A percentile compares a stretch with the other conserved stretches of the same genome.
Evolutionary conservation across 2,113 vertebrate genomes (phyloP).

Genomic region (Amphiprion percula): DNA sequence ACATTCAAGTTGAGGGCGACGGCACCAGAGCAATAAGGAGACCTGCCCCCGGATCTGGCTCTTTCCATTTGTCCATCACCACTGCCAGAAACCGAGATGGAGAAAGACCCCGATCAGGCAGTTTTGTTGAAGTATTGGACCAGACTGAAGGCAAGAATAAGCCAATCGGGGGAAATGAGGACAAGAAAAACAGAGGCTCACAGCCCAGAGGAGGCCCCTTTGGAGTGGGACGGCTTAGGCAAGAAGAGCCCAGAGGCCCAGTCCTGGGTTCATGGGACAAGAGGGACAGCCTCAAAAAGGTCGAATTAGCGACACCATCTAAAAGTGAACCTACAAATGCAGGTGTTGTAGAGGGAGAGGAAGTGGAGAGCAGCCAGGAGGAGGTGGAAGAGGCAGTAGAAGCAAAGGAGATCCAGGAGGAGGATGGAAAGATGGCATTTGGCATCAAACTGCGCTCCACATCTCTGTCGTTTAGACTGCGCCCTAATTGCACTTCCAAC

Average conservation of each 20-base stretch:
- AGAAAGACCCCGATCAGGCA: slow-evolving; percentile 82
- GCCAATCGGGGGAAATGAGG: slow-evolving; percentile 50
- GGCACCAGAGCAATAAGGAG: slow-evolving; percentile 67
- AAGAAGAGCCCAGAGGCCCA: slow-evolving; percentile 36
- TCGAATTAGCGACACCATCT: slow-evolving; percentile 20
- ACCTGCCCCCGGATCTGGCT: slow-evolving; percentile 63
- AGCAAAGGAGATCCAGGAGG: slow-evolving; percentile 49
- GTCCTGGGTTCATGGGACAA: slow-evolving; percentile 40
- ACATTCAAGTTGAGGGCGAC: slow-evolving; percentile 49
- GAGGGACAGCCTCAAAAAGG: slow-evolving; percentile 51
- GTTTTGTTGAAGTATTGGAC: slow-evolving; percentile 80
- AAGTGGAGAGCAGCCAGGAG: slow-evolving; percentile 50
- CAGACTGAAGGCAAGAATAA: slow-evolving; percentile 55
- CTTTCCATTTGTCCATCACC: slow-evolving; percentile 84
- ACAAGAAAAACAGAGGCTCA: slow-evolving; percentile 54
- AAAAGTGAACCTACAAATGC: slow-evolving; percentile 26
- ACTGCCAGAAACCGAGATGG: slow-evolving; percentile 73
- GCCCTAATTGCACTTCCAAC: slow-evolving; percentile 65
- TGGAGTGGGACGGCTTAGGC: slow-evolving; percentile 29
- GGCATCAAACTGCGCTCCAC: slow-evolving; percentile 92
- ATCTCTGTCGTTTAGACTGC: slow-evolving; percentile 85
- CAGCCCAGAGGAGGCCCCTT: slow-evolving; percentile 30
- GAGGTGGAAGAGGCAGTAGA: slow-evolving; percentile 43
- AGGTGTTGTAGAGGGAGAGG: not conserved
- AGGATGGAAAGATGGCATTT: slow-evolving; percentile 85